phyloP scores from a whole-genome alignment of 30 jellyfish, hydroid and myxozoan species.

The Euphysa ruthae region DNA sequence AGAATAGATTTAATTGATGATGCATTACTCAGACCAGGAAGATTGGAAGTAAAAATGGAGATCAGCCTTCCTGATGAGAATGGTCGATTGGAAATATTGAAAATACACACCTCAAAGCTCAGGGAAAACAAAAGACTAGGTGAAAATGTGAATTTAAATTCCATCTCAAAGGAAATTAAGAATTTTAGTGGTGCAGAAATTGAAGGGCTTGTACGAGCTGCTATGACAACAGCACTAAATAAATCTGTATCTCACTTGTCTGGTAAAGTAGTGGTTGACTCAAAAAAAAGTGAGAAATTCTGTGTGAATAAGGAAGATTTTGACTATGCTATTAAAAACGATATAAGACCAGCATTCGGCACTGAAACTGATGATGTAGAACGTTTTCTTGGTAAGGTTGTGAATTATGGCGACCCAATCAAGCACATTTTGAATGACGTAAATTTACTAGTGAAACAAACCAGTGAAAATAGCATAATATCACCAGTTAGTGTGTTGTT shows the following conservation, averaged over 20 bases:
- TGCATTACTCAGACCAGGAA: slow-evolving; percentile 93
- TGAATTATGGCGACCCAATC: slow-evolving; percentile 70
- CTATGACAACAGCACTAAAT: slow-evolving; percentile 93
- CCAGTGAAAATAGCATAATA: slow-evolving; percentile 63
- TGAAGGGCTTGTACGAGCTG: slow-evolving; percentile 98
- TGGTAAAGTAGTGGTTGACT: slow-evolving; percentile 58
- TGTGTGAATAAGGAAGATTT: slow-evolving; percentile 60
- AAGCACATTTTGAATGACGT: slow-evolving; percentile 61
- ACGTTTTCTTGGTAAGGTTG: slow-evolving; percentile 76
- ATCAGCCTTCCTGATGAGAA: slow-evolving; percentile 86
- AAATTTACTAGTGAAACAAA: slow-evolving; percentile 59
- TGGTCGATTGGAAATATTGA: slow-evolving; percentile 86
- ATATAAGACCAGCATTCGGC: slow-evolving; percentile 93
- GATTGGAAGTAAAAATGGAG: slow-evolving; percentile 96
- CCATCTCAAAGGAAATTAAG: slow-evolving; percentile 67
- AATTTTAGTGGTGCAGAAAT: slow-evolving; percentile 99
- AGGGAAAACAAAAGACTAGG: slow-evolving; percentile 44
- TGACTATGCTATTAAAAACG: slow-evolving; percentile 67
- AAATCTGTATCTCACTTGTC: slow-evolving; percentile 51
- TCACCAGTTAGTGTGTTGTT: slow-evolving; percentile 97
- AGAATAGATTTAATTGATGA: slow-evolving; percentile 92
- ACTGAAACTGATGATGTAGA: slow-evolving; percentile 70
- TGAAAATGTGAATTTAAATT: slow-evolving; percentile 38
- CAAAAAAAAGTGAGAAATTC: slow-evolving; percentile 54
- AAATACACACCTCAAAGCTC: slow-evolving; percentile 72